Conservation (phyloP, 2,888 invertebrate genomes). For the Rotaria magnacalcarata region DNA sequence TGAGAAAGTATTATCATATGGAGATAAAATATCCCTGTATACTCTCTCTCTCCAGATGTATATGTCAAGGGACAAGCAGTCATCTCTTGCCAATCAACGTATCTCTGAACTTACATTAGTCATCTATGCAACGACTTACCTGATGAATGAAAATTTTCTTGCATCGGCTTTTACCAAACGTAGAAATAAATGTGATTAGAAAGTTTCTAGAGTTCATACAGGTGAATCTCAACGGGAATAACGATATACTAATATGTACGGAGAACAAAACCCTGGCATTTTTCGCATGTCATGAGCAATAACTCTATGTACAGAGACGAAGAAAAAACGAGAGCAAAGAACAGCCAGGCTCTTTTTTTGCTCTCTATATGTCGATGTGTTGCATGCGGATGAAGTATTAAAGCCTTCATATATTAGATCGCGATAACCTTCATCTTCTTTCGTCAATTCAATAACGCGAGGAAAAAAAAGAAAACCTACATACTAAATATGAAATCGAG, state of each 20-base stretch:
- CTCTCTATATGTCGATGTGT: not conserved
- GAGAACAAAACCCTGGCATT: not conserved
- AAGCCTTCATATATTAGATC: not conserved
- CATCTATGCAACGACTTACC: not conserved
- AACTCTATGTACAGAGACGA: not conserved
- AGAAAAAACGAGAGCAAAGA: not conserved
- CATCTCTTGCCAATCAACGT: not conserved
- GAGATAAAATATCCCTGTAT: not conserved
- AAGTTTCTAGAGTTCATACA: not conserved
- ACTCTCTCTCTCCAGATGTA: not conserved
- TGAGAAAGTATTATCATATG: not conserved
- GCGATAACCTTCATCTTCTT: not conserved
- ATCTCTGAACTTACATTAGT: too few species aligned
- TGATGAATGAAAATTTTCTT: not conserved
- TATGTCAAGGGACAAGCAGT: not conserved
- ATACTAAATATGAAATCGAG: not conserved
- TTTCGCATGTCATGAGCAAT: not conserved
- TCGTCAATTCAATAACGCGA: not conserved
- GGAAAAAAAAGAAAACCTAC: not conserved
- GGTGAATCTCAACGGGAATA: not conserved
- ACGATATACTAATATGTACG: not conserved
- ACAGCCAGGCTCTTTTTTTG: not conserved
- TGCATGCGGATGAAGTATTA: not conserved
- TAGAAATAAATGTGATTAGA: not conserved
- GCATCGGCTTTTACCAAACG: not conserved